Conservation (phyloP, 1,140 invertebrate species). For the Grapholita molesta region DNA sequence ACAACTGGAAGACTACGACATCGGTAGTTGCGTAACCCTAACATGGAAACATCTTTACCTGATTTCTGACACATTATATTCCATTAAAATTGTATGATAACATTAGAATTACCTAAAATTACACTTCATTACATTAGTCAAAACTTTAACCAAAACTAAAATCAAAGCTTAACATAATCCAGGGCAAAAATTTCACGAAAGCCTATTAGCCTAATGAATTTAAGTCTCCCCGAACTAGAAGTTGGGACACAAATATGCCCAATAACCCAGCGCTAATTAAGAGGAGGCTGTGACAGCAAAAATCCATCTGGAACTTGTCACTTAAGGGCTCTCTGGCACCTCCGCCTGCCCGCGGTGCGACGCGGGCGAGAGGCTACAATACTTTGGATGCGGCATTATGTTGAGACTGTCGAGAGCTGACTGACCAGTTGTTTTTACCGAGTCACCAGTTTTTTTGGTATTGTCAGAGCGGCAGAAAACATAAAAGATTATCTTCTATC, state of each 20-base stretch:
- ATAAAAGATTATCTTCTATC: no score
- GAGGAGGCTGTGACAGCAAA: conserved; percentile 61
- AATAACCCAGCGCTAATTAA: conserved; percentile 47
- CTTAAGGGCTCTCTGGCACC: conserved; percentile 59
- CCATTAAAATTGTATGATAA: no score
- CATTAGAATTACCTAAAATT: no score
- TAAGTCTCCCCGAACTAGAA: conserved; percentile 27
- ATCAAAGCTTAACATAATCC: neutral
- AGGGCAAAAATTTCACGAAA: neutral
- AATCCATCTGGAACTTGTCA: conserved; percentile 72
- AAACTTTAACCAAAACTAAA: neutral
- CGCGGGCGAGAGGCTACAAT: conserved; percentile 24
- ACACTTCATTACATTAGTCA: neutral
- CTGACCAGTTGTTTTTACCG: no score
- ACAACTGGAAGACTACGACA: no score
- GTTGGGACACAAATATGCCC: conserved; percentile 54
- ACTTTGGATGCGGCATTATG: conserved; percentile 29
- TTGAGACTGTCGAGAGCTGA: no score
- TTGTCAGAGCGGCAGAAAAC: no score
- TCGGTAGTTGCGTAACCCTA: no score
- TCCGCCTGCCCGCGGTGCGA: conserved; percentile 26
- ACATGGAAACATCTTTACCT: no score
- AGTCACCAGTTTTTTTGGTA: no score
- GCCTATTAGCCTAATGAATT: conserved; percentile 37
- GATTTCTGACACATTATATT: no score